Conservation (phyloP, 2,888 invertebrate species). For the Eurytoma californica region DNA sequence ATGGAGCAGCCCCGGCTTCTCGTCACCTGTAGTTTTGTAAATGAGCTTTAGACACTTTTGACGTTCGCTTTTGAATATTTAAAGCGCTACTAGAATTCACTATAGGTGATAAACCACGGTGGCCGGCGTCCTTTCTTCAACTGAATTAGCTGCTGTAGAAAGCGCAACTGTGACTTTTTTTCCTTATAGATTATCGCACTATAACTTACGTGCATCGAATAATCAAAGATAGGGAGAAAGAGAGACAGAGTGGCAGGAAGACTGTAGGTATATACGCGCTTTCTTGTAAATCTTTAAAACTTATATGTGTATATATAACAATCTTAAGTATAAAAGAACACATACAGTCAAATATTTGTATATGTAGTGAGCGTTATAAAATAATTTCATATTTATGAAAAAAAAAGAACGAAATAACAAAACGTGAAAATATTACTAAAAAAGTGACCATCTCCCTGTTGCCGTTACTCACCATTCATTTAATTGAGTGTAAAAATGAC, state of each 20-base stretch:
- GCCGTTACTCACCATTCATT: neutral
- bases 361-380: conserved; percentile 40
- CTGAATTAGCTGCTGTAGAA: conserved; percentile 67
- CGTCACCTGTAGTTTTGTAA: conserved; percentile 65
- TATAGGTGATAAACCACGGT: conserved; percentile 7
- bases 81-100: neutral
- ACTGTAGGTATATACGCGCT: conserved; percentile 1
- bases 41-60: conserved; percentile 57
- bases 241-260: neutral
- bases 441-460: neutral
- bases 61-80: neutral
- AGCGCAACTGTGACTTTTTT: conserved; percentile 53
- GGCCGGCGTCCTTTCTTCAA: conserved; percentile 52
- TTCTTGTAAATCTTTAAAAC: conserved; percentile 45
- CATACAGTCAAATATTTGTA: conserved; percentile 50
- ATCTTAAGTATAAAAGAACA: conserved; percentile 48
- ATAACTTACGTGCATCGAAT: neutral
- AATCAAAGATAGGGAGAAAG: neutral
- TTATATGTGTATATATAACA: conserved; percentile 51
- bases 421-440: neutral
- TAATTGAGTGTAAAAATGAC: too few relatives aligned
- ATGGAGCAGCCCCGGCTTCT: conserved; percentile 54
- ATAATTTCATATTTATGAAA: conserved; percentile 42
- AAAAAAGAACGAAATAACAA: neutral
- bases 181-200: neutral